Evolutionary conservation across 2,888 invertebrate genomes (phyloP).

Genomic region (Byasa hedistus): DNA sequence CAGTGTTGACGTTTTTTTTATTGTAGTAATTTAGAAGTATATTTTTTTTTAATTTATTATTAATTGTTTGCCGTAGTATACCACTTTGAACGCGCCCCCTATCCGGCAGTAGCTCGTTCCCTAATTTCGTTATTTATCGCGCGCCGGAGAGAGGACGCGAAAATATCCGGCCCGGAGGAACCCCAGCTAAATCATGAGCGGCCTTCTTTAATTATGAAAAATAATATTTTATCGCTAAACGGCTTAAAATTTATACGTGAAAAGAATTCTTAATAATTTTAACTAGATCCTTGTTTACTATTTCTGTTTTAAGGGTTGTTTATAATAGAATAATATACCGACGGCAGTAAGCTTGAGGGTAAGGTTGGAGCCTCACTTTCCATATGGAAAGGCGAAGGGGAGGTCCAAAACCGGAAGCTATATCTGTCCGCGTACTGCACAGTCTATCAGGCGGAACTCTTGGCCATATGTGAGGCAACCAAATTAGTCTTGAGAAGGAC

Average conservation of each 20-base stretch:
- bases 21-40: too few relatives aligned
- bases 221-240: slow-evolving; percentile 55
- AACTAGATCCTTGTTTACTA: slow-evolving; percentile 33
- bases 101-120: slow-evolving; percentile 39
- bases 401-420: too few relatives aligned
- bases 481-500: too few relatives aligned
- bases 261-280: slow-evolving; percentile 51
- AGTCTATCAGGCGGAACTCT: too few relatives aligned
- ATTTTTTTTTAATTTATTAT: too few relatives aligned
- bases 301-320: background rate
- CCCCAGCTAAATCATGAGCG: slow-evolving; percentile 57
- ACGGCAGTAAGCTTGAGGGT: too few relatives aligned
- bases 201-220: slow-evolving; percentile 64
- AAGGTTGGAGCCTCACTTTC: too few relatives aligned
- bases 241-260: slow-evolving; percentile 51
- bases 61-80: slow-evolving; percentile 23
- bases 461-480: too few relatives aligned
- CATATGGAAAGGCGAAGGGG: too few relatives aligned
- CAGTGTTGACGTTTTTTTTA: too few relatives aligned
- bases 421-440: too few relatives aligned
- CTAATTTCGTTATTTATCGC: slow-evolving; percentile 65
- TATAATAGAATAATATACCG: too few relatives aligned
- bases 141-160: slow-evolving; percentile 46
- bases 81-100: slow-evolving; percentile 37
- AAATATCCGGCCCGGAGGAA: slow-evolving; percentile 49